Base-by-base conservation (phyloP, 2,113 vertebrate genomes). In the Chloropsis cyanopogon region DNA sequence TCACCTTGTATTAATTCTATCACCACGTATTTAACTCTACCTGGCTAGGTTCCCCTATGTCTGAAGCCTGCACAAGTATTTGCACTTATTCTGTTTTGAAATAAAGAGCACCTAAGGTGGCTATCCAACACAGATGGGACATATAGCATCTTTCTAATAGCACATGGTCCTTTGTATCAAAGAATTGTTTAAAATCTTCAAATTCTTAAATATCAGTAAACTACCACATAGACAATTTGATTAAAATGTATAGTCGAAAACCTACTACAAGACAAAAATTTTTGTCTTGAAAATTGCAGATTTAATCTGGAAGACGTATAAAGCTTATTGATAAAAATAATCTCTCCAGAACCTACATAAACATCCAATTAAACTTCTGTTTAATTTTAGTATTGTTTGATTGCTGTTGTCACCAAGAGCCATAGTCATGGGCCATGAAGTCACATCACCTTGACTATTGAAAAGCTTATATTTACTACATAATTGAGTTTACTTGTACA, bases 301-400 rank as follows among this genome's bases (percentile, higher is more conserved):
- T 54, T 64, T 85, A 39, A 68, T 52, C 46, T 53, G 33, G 13
- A 90, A 82, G 73, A 86, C 87, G 17, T 31, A 46, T 57, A 83
- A 92, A 90, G 46, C 26, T 31, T 28, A 49, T 31, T 63, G 33
- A n/a, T 81, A 89, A 96, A 95, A 97, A 78, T 59, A 88, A 64
- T 86, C 56, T 83, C 95, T 83, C 81, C 37, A 83, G 18, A 86
- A 56, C 42, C 86, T 79, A 90, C 22, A 86, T 15, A 89, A 90
- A 78, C 7, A 39, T 53, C 64, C 44, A 66, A 35, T 33, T 50
- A 72, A 91, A 54, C 2, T 53, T 52, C 31, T 88, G 29, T 19
- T 76, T 65, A 44, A 31, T 85, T 90, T 53, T 61, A 66, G 15
- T 82, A 15, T 42, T 61, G 33, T 49, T 80, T 69, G 24, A 65